These are phyloP conservation scores for Reticulitermes lucifugus DNA, from an alignment of 2,888 invertebrate species.

Conservation along the genomic window DNA sequence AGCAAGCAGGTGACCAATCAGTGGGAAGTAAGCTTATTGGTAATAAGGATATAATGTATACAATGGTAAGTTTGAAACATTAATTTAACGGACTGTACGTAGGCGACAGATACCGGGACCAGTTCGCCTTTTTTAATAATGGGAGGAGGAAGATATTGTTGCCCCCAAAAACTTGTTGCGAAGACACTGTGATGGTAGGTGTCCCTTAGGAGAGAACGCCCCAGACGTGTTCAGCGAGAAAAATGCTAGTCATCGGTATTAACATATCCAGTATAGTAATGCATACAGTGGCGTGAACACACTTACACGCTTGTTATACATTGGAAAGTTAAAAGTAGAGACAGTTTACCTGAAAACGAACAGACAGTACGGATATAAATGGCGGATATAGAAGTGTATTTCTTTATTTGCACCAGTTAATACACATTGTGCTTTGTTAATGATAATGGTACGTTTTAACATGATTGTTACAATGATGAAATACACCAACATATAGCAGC, in stretches of 20 bases:
- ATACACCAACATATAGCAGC: too few species aligned
- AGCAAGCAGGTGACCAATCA: not conserved
- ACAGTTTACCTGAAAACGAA: too few species aligned
- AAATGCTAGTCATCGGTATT: slow-evolving; percentile 23
- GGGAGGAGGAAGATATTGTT: not conserved
- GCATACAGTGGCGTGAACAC: not conserved
- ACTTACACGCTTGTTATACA: too few species aligned
- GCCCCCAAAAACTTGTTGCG: not conserved
- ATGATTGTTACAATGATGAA: too few species aligned
- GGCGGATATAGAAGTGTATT: too few species aligned
- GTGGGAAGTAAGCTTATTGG: not conserved
- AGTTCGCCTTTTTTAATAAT: not conserved
- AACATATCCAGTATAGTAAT: slow-evolving; percentile 8
- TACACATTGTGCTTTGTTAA: too few species aligned
- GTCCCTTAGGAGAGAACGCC: slow-evolving; percentile 12
- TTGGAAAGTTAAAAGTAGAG: too few species aligned
- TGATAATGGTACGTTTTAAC: too few species aligned
- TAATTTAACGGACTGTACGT: slow-evolving; percentile 32
- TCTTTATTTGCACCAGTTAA: too few species aligned
- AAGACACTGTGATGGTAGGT: slow-evolving; percentile 26
- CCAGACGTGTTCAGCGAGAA: slow-evolving; percentile 23
- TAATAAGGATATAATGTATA: slow-evolving; percentile 5
- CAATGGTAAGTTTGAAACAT: slow-evolving; percentile 26
- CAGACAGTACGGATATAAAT: too few species aligned
- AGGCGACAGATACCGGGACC: not conserved